phyloP scores from a whole-genome alignment of 2,113 vertebrate genomes.

The Mus spicilegus region DNA sequence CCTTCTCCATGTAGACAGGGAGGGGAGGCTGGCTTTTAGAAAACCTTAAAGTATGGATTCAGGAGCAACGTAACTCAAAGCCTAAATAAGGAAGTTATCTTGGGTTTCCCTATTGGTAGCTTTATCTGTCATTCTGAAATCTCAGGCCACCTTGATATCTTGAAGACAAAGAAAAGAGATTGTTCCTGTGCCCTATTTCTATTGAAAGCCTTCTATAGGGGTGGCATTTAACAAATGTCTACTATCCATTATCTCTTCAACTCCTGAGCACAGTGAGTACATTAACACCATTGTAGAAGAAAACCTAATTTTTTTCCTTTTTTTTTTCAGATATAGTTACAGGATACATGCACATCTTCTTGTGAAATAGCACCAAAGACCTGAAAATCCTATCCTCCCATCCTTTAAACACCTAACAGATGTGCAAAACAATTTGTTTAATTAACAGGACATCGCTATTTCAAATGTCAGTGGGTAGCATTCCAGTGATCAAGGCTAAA shows the following conservation, averaged over 20 bases:
- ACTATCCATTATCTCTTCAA: constrained; percentile 7
- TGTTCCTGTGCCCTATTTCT: constrained; percentile 17
- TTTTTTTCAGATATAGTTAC: background rate
- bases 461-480: constrained; percentile 77
- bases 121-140: background rate
- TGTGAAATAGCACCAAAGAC: constrained; percentile 63
- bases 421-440: constrained; percentile 70
- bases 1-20: background rate
- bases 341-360: background rate
- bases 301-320: background rate
- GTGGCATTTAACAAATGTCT: constrained; percentile 25
- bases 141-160: background rate
- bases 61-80: constrained; percentile 18
- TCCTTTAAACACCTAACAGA: constrained; percentile 45
- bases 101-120: background rate
- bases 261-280: background rate
- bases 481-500: constrained; percentile 72
- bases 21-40: background rate
- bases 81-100: constrained; percentile 27
- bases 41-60: background rate
- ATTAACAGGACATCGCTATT: constrained; percentile 70
- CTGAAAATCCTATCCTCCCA: constrained; percentile 64
- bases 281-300: background rate
- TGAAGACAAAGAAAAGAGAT: constrained; percentile 21
- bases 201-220: background rate